phyloP scores from a whole-genome alignment of 2,888 invertebrate species.

The Drosophila leonis region DNA sequence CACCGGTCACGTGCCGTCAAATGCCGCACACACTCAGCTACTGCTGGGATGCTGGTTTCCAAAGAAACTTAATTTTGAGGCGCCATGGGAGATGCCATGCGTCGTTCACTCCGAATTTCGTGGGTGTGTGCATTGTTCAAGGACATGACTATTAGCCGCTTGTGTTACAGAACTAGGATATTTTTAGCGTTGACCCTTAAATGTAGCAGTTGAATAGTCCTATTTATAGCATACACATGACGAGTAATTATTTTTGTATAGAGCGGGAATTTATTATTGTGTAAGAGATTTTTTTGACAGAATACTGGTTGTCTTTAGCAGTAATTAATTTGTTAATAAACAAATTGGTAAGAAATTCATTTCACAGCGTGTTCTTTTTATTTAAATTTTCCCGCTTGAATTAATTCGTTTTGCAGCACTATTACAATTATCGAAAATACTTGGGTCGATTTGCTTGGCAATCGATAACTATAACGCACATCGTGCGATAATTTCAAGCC shows the following conservation, averaged over 20 bases:
- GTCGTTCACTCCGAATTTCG: slow-evolving; percentile 33
- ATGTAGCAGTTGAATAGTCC: background rate
- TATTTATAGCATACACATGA: background rate
- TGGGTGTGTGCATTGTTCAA: slow-evolving; percentile 40
- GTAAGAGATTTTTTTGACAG: background rate
- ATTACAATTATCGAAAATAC: slow-evolving; percentile 4
- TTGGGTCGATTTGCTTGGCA: background rate
- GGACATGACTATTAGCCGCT: slow-evolving; percentile 37
- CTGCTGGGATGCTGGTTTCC: slow-evolving; percentile 13
- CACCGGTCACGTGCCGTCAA: slow-evolving; percentile 64
- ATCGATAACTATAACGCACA: slow-evolving; percentile 16
- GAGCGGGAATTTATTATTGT: background rate
- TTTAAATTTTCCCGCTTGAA: background rate
- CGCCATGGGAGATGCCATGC: slow-evolving; percentile 65
- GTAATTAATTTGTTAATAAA: background rate
- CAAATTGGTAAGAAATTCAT: background rate
- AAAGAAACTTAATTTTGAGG: slow-evolving; percentile 43
- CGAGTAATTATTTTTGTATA: background rate
- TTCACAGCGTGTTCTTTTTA: background rate
- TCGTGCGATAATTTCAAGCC: slow-evolving; percentile 17
- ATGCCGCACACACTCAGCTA: slow-evolving; percentile 14
- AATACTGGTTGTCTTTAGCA: background rate
- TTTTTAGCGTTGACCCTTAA: background rate
- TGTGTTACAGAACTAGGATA: background rate
- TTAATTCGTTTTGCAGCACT: slow-evolving; percentile 35